Conservation (phyloP, 2,797 vertebrate species). For the Tauraco hartlaubi region DNA sequence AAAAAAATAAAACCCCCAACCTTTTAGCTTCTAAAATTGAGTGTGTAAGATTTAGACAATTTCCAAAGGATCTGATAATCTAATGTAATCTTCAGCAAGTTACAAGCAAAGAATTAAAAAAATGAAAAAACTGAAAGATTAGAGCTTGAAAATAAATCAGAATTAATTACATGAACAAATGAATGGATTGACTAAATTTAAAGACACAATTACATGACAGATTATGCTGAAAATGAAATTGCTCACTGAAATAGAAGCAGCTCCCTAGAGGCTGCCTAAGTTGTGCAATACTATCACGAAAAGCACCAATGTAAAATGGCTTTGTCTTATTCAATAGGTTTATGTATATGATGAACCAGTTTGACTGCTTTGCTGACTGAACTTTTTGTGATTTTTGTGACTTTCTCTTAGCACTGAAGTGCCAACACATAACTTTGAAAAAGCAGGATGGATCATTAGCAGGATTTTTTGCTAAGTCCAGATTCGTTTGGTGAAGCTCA, state of each 20-base stretch:
- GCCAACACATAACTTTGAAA: not conserved
- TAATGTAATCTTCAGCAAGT: not conserved
- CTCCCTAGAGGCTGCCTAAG: not conserved
- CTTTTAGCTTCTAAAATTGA: not conserved
- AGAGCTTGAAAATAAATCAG: not conserved
- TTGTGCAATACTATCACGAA: not conserved
- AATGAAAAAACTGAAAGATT: not conserved
- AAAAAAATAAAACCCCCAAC: not conserved
- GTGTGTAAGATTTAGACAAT: not conserved
- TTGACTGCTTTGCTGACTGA: not conserved
- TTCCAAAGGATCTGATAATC: not conserved
- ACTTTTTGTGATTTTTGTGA: not conserved
- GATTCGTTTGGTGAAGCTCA: not conserved
- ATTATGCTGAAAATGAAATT: slow-evolving; percentile 36
- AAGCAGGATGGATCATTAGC: not conserved
- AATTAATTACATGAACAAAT: slow-evolving; percentile 32
- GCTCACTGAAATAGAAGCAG: not conserved
- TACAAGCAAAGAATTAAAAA: not conserved
- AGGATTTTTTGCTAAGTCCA: not conserved
- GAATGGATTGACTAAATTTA: slow-evolving; percentile 25
- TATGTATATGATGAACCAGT: not conserved
- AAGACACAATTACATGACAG: slow-evolving; percentile 28
- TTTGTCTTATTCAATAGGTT: not conserved
- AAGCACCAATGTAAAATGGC: not conserved
- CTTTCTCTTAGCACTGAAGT: not conserved